Percentiles rank a stretch among this genome's conserved stretches.
Conservation (phyloP, 2,113 vertebrate species). For the Tinamus guttatus region DNA sequence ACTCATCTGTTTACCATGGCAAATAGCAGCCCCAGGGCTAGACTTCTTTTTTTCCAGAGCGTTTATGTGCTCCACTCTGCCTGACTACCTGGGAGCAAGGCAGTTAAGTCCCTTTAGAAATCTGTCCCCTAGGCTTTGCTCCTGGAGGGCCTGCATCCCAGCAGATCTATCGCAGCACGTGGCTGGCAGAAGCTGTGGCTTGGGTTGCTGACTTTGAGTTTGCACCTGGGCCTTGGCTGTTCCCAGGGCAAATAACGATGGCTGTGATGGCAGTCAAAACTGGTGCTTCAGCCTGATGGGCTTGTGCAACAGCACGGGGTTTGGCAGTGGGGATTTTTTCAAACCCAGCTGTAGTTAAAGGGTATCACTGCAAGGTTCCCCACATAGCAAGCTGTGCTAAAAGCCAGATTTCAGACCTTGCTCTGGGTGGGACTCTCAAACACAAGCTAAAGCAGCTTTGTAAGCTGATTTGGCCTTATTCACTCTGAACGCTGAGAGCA, state of each 20-base stretch:
- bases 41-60: background rate
- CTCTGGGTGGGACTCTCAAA: background rate
- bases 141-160: background rate
- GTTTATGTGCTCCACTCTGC: background rate
- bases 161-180: background rate
- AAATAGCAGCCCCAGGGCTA: background rate
- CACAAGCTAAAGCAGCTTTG: background rate
- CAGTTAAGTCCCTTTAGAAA: background rate
- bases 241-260: background rate
- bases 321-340: background rate
- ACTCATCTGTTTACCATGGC: background rate
- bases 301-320: background rate
- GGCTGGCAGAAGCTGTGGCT: background rate
- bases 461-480: background rate
- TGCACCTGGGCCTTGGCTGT: background rate
- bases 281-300: background rate
- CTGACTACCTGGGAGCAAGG: background rate
- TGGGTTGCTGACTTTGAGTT: background rate
- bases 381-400: background rate
- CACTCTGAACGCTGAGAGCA: background rate
- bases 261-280: background rate
- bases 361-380: background rate
- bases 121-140: background rate
- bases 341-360: background rate
- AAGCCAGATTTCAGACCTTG: background rate